Evolutionary conservation across 1,140 invertebrate genomes (phyloP).

Genomic region (Drosophila miranda): DNA sequence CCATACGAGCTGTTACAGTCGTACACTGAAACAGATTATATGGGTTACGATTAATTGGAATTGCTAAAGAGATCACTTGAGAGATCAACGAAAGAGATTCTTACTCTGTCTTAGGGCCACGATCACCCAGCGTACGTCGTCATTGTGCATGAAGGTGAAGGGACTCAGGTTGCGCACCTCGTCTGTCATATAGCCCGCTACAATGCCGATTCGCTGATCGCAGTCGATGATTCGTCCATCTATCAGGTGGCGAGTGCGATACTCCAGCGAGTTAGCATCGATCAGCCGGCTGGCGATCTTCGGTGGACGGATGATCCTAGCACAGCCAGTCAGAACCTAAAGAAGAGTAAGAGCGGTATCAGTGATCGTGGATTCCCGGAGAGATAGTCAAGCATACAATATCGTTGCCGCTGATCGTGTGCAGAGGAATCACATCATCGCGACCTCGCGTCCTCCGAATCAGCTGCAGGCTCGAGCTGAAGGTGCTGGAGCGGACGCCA

Average conservation of each 20-base stretch:
- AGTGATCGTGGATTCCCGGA: background rate
- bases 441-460: slow-evolving; percentile 83
- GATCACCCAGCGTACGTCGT: slow-evolving; percentile 92
- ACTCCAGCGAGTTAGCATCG: slow-evolving; percentile 91
- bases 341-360: background rate
- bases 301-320: slow-evolving; percentile 86
- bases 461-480: slow-evolving; percentile 83
- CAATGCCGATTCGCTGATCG: slow-evolving; percentile 92
- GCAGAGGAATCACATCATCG: slow-evolving; percentile 82
- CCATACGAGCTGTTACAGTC: slow-evolving; percentile 88
- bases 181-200: slow-evolving; percentile 92
- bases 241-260: slow-evolving; percentile 91
- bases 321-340: slow-evolving; percentile 87
- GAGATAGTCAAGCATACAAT: slow-evolving; percentile 81
- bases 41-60: background rate
- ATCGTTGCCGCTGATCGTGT: slow-evolving; percentile 84
- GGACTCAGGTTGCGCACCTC: slow-evolving; percentile 91
- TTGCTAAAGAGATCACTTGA: background rate
- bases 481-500: slow-evolving; percentile 69
- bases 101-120: slow-evolving; percentile 92
- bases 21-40: slow-evolving; percentile 87
- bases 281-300: slow-evolving; percentile 87
- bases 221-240: slow-evolving; percentile 92
- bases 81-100: slow-evolving; percentile 44
- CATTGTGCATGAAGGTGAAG: slow-evolving; percentile 93